Percentiles rank a stretch among this genome's conserved stretches.
Evolutionary conservation across 2,113 vertebrate species (phyloP).

Genomic region (Oncorhynchus masou): DNA sequence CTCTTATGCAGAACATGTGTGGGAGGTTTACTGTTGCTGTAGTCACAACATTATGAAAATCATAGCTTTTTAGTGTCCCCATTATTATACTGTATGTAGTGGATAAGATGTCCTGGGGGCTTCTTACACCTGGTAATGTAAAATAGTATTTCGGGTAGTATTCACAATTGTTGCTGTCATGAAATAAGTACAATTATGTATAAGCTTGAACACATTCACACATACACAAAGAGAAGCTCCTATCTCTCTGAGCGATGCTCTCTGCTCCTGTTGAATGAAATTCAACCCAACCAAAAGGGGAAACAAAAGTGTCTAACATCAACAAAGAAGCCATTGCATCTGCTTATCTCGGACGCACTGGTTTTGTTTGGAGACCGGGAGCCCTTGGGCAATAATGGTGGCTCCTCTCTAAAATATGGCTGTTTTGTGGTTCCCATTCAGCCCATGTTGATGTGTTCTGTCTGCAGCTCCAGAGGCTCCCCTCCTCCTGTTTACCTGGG

Average conservation of each 20-base stretch:
- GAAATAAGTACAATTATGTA: background rate
- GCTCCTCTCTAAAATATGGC: conserved; percentile 30
- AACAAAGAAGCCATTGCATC: conserved; percentile 27
- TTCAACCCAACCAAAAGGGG: conserved; percentile 26
- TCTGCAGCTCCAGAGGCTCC: conserved; percentile 58
- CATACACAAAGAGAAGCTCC: background rate
- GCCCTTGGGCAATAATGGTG: conserved; percentile 23
- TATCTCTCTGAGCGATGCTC: conserved; percentile 2
- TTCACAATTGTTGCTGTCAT: background rate
- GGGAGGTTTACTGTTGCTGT: background rate
- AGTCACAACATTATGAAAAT: background rate
- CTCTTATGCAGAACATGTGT: background rate
- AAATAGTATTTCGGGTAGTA: background rate
- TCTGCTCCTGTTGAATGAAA: conserved; percentile 23
- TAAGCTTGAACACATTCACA: background rate
- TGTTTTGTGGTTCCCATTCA: conserved; percentile 48
- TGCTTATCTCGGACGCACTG: conserved; percentile 38
- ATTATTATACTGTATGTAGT: background rate
- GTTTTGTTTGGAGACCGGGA: conserved; percentile 29
- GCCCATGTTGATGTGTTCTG: conserved; percentile 53
- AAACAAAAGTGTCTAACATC: conserved; percentile 34
- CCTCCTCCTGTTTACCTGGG: conserved; percentile 67
- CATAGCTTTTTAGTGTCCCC: background rate
- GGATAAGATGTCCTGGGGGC: background rate
- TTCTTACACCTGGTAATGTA: background rate